Base-by-base conservation (phyloP, 2,888 invertebrate species). In the Ceraclea dissimilis region DNA sequence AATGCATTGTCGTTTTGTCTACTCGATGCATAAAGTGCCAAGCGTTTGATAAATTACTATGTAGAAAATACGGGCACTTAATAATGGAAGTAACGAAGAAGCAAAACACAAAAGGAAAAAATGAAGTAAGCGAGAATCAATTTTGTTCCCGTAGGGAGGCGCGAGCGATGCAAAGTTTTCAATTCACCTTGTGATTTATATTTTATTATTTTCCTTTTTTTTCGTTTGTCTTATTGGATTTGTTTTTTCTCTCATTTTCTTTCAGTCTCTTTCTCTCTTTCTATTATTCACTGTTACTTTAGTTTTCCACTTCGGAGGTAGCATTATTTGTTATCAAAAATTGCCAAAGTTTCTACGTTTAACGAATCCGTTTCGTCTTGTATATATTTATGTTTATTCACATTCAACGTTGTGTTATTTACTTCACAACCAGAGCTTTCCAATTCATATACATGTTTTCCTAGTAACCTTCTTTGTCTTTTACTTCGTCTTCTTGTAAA, bases 111-210 rank as follows among this genome's bases (percentile, higher is more conserved):
- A 39, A 4, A 39, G 13, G 13, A 39, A 8, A 39, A 16, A 39
- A 39, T 4, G 13, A 39, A n/a, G n/a, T 13, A 39, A 39, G 39
- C 39, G 39, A 39, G 39, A 39, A 39, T 39, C 39, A 39, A 39
- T 39, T 39, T 39, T 16, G 39, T 4, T 16, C 39, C 39, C 39
- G 16, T 16, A n/a, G 39, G 39, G 39, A 39, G 39, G 39, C 13
- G n/a, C 5, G 13, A 16, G 39, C 39, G 13, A 16, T 39, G 39
- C 39, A 16, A 13, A 39, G 8, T 39, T 39, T 39, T 39, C 39
- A 39, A 39, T 39, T 39, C 39, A 39, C 39, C 39, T 39, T 39
- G 39, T 39, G 39, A 39, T 39, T 39, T 39, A 39, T 39, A 8
- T 26, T 26, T 6, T 26, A 26, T 26, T 26, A 10, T 39, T n/a